Conservation (phyloP, 2,113 vertebrate genomes). For the Cairina moschata region DNA sequence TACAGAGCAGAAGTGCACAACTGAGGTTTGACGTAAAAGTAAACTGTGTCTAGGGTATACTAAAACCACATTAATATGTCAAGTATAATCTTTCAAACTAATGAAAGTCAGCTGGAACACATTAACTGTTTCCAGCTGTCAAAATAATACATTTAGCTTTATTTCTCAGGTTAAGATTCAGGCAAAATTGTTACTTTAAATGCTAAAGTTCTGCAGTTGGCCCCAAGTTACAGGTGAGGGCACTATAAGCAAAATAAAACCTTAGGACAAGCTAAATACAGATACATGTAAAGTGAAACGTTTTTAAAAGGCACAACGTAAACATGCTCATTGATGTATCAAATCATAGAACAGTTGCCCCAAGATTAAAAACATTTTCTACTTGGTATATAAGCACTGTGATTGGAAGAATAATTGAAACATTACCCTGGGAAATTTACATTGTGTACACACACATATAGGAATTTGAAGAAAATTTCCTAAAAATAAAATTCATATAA, state of each 20-base stretch:
- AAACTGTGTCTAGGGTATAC: background rate
- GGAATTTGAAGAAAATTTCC: background rate
- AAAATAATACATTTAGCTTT: background rate
- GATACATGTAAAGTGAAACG: background rate
- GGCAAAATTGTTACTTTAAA: background rate
- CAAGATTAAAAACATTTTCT: background rate
- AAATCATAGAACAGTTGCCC: background rate
- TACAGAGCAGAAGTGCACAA: background rate
- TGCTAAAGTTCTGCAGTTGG: slow-evolving; percentile 32
- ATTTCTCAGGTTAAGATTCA: background rate
- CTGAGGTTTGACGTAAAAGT: background rate
- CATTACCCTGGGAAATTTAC: background rate
- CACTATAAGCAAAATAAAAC: slow-evolving; percentile 64
- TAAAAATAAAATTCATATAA: background rate
- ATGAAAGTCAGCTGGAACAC: background rate
- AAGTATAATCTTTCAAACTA: background rate
- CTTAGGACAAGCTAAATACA: background rate
- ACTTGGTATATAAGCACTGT: background rate
- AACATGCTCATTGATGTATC: background rate
- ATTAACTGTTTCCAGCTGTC: background rate
- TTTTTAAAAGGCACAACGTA: background rate
- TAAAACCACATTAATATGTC: background rate
- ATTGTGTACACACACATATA: background rate
- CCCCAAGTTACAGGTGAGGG: slow-evolving; percentile 63
- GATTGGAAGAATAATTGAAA: background rate